phyloP scores from a whole-genome alignment of 2,113 vertebrate species.

The Litocranius walleri region DNA sequence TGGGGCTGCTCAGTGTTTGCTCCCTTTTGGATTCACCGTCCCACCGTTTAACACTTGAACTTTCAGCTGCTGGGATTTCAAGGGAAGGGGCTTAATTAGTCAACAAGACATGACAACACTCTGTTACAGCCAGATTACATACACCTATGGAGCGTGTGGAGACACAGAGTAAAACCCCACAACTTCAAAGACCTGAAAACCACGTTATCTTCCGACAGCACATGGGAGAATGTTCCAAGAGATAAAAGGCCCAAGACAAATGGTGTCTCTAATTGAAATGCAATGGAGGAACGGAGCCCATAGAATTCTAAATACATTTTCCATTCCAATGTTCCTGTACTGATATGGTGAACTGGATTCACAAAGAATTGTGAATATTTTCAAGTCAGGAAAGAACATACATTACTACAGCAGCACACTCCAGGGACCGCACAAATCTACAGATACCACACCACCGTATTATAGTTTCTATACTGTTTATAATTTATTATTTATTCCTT shows the following conservation, averaged over 20 bases:
- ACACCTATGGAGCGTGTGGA: constrained; percentile 41
- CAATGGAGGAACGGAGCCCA: not conserved
- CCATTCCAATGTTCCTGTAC: not conserved
- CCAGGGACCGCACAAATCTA: not conserved
- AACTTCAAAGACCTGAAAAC: constrained; percentile 32
- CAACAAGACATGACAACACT: constrained; percentile 53
- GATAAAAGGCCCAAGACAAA: constrained; percentile 58
- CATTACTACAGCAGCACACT: not conserved
- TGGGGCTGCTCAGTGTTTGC: rapidly evolving
- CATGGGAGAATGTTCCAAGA: constrained; percentile 35
- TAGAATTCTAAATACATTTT: not conserved
- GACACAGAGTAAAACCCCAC: not conserved
- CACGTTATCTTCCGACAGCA: constrained; percentile 57
- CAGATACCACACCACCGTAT: not conserved
- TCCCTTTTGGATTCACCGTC: not conserved
- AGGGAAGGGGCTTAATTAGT: constrained; percentile 57
- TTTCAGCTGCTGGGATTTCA: constrained; percentile 52
- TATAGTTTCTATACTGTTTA: not conserved
- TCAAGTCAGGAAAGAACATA: not conserved
- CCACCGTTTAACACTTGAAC: constrained; percentile 49
- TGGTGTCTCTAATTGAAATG: constrained; percentile 29
- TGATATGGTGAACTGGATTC: not conserved
- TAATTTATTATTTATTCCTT: not conserved
- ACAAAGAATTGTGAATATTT: not conserved
- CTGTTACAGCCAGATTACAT: constrained; percentile 62